Evolutionary conservation across 2,888 invertebrate genomes (phyloP), one percentile per base, ranked within the genome.

Genomic region (Alloscopus bannaensis): DNA sequence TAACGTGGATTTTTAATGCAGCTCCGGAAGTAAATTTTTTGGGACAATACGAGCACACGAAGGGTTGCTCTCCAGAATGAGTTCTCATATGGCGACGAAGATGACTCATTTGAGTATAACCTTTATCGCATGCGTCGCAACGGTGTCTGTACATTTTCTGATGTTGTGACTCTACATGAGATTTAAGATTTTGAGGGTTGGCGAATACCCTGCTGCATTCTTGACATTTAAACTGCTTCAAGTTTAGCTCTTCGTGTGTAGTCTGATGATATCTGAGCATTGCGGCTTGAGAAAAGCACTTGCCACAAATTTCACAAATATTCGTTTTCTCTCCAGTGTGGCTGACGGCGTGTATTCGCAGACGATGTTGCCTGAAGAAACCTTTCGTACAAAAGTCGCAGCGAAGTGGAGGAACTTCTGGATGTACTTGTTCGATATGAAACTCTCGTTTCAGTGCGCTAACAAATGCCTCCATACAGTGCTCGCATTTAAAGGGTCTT

Each of bases 191-290:
- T 55, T 80, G 80, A 26, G 83, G 83, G 24, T 81, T 80, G 0
- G 83, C 81, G 62, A 83, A 83, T 0, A 75, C 70, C 45, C 72
- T 59, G 18, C 71, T 73, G 24, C 83, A 83, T 18, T 81, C 55
- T 11, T 70, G 55, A 45, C 83, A 83, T 52, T 83, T 83, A n/a
- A 80, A 83, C 18, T 80, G 81, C 29, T 80, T 78, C 45, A 81
- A 42, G 11, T 83, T 50, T 16, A 83, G 45, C 36, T 83, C 83
- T 31, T 80, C 77, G 22, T 83, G 83, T 0, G 77, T 78, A n/a
- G 83, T 83, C 50, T 83, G 83, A 65, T 83, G 83, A 57, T 83
- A 83, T 47, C 80, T 69, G 31, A 83, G 42, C 70, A 81, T 81
- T 16, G 83, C 80, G 24, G 81, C 81, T 20, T 83, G 83, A 18